These are phyloP conservation scores for Amphipoea lucens DNA, from an alignment of 2,888 invertebrate genomes.

Conservation along the genomic window DNA sequence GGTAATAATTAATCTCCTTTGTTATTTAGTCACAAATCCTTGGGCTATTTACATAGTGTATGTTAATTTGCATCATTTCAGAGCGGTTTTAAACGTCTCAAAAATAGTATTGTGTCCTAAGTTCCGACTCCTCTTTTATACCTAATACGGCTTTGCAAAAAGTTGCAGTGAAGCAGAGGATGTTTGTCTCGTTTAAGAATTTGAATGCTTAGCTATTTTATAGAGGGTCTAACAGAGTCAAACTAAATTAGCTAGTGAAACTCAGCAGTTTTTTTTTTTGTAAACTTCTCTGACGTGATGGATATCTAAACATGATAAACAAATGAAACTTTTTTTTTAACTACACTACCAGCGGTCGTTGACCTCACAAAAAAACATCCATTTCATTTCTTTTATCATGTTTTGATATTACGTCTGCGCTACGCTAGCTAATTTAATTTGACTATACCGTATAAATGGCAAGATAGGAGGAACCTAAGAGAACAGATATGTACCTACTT, in stretches of 20 bases:
- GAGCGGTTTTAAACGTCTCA: neutral
- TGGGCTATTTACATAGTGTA: constrained; percentile 49
- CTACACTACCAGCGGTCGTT: no score
- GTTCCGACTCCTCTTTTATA: neutral
- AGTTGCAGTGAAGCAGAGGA: no score
- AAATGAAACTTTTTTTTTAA: no score
- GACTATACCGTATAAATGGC: neutral
- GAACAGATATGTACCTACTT: neutral
- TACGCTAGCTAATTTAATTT: neutral
- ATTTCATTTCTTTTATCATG: neutral
- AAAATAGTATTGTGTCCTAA: neutral
- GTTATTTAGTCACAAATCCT: constrained; percentile 51
- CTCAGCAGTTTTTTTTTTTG: no score
- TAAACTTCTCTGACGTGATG: neutral
- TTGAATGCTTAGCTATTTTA: neutral
- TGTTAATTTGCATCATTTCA: constrained; percentile 46
- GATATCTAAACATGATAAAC: neutral
- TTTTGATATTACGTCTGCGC: neutral
- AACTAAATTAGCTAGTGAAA: neutral
- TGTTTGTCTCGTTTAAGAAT: neutral
- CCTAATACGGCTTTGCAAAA: neutral
- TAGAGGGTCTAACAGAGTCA: neutral
- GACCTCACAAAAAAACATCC: neutral
- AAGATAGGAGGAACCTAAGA: neutral
- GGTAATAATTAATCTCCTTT: constrained; percentile 48